Percentiles rank a stretch among this genome's conserved stretches.
phyloP scores from a whole-genome alignment of 2,113 vertebrate species.

The Thinocorus orbignyianus region DNA sequence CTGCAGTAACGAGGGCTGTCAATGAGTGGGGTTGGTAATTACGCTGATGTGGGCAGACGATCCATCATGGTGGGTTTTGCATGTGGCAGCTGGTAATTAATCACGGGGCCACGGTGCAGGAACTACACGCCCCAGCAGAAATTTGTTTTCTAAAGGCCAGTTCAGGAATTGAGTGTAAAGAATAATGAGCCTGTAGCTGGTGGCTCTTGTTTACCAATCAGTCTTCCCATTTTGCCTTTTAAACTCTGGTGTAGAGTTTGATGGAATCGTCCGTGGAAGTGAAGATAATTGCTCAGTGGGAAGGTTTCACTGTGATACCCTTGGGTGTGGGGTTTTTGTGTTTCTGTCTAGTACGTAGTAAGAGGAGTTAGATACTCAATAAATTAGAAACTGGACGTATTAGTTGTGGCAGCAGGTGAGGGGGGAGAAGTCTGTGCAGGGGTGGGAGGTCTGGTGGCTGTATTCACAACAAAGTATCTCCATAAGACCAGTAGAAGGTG shows the following conservation, averaged over 20 bases:
- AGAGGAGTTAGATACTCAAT: background rate
- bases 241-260: background rate
- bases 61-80: conserved; percentile 67
- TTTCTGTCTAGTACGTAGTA: background rate
- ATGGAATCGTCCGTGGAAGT: background rate
- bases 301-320: background rate
- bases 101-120: conserved; percentile 41
- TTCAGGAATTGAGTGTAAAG: conserved; percentile 46
- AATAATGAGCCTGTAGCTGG: conserved; percentile 58
- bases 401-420: background rate
- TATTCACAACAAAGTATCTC: background rate
- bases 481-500: background rate
- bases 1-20: conserved; percentile 42
- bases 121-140: conserved; percentile 49
- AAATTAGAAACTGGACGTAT: background rate
- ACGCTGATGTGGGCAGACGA: conserved; percentile 47
- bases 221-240: conserved; percentile 34
- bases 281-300: background rate
- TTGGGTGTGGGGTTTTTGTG: background rate
- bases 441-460: background rate
- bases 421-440: background rate
- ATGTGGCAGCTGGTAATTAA: conserved; percentile 68
- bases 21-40: conserved; percentile 62
- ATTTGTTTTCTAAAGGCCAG: conserved; percentile 74
- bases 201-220: conserved; percentile 57